Conservation (phyloP, 2,797 vertebrate genomes). For the Artibeus lituratus region DNA sequence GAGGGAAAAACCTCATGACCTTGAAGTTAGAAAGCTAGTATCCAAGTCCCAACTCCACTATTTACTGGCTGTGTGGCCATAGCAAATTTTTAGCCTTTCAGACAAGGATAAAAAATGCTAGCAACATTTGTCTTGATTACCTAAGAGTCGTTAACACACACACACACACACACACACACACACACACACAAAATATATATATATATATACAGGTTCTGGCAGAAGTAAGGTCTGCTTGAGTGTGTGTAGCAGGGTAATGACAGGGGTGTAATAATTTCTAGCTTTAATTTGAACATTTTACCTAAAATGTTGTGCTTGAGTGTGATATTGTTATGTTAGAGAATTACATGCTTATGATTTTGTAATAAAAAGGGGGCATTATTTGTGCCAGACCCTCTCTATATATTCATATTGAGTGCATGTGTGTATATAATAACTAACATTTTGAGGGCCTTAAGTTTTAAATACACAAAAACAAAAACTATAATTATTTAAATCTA, state of each 20-base stretch:
- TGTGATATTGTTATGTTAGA: no score
- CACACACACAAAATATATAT: no score
- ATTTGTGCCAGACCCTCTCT: no score
- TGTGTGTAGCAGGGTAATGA: no score
- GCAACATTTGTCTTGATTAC: neutral
- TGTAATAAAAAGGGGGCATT: no score
- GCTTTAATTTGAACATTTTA: no score
- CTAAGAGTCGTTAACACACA: neutral
- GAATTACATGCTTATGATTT: no score
- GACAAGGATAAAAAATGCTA: neutral
- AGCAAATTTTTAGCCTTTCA: neutral
- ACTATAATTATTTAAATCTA: neutral
- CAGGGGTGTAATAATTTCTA: no score
- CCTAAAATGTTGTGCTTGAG: no score
- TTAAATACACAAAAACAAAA: neutral
- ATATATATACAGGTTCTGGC: neutral
- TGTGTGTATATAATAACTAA: neutral
- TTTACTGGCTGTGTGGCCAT: neutral
- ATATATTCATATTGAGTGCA: neutral
- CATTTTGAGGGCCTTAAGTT: neutral
- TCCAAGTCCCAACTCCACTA: neutral
- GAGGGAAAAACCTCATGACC: rapidly evolving
- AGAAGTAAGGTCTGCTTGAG: no score
- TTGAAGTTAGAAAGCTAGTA: neutral
- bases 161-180: no score